Conservation (phyloP, 2,113 vertebrate species). For the Rhinoptilus africanus region DNA sequence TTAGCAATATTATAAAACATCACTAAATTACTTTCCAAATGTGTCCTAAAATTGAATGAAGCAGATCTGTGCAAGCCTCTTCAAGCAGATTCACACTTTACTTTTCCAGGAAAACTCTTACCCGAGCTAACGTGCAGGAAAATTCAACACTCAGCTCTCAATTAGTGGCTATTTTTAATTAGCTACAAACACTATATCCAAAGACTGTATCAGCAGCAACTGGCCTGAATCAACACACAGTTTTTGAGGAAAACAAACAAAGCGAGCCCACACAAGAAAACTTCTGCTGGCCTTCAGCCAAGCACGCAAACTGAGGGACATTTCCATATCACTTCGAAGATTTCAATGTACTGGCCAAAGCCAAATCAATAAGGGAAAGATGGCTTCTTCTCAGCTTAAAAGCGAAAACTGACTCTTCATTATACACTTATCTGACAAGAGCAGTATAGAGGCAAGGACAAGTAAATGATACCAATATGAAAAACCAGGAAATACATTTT, state of each 20-base stretch:
- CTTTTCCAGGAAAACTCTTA: not conserved
- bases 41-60: not conserved
- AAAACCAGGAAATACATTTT: not conserved
- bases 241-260: constrained; percentile 44
- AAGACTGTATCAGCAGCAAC: not conserved
- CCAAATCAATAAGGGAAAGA: not conserved
- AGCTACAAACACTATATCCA: not conserved
- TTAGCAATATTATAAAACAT: not conserved
- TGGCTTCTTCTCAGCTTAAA: not conserved
- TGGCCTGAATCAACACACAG: not conserved
- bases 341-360: not conserved
- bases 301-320: not conserved
- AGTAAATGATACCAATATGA: not conserved
- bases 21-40: not conserved
- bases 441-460: not conserved
- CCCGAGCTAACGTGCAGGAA: not conserved
- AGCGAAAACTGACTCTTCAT: not conserved
- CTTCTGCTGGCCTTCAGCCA: not conserved
- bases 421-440: not conserved
- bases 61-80: not conserved
- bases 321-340: not conserved
- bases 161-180: constrained; percentile 21
- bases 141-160: not conserved
- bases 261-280: constrained; percentile 9
- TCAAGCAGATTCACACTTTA: not conserved